A percentile compares a stretch with the other conserved stretches of the same genome.
Conservation (phyloP, 2,113 vertebrate species). For the Elephantulus edwardii region DNA sequence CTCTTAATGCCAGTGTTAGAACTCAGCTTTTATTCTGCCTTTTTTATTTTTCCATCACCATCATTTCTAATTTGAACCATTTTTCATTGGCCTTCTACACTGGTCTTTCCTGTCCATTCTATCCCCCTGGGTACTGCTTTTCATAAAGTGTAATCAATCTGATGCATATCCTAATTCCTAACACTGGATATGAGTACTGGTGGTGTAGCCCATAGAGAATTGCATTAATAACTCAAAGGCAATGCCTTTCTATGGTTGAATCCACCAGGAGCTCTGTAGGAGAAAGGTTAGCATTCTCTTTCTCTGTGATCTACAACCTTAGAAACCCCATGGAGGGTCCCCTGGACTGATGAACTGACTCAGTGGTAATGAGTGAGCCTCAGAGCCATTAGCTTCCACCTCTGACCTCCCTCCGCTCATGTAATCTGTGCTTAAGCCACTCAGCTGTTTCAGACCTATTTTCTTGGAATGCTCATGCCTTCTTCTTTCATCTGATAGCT, state of each 20-base stretch:
- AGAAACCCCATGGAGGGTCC: no score
- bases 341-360: no score
- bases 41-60: not conserved
- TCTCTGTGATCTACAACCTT: no score
- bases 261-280: no score
- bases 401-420: not conserved
- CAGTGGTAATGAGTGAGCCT: no score
- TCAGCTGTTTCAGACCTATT: not conserved
- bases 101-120: not conserved
- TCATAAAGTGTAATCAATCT: not conserved
- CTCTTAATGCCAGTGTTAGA: not conserved
- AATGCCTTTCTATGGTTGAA: no score
- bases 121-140: not conserved
- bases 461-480: not conserved
- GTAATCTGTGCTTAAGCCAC: not conserved
- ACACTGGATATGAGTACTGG: not conserved
- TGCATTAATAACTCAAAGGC: no score
- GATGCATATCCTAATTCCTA: not conserved
- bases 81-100: not conserved
- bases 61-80: not conserved
- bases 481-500: not conserved
- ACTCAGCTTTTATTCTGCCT: no score
- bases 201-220: no score
- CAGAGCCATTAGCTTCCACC: not conserved
- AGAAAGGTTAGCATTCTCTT: no score